Evolutionary conservation across 1,140 invertebrate genomes (phyloP), one percentile per base, ranked within the genome.

Genomic region (Hyles vespertilio): DNA sequence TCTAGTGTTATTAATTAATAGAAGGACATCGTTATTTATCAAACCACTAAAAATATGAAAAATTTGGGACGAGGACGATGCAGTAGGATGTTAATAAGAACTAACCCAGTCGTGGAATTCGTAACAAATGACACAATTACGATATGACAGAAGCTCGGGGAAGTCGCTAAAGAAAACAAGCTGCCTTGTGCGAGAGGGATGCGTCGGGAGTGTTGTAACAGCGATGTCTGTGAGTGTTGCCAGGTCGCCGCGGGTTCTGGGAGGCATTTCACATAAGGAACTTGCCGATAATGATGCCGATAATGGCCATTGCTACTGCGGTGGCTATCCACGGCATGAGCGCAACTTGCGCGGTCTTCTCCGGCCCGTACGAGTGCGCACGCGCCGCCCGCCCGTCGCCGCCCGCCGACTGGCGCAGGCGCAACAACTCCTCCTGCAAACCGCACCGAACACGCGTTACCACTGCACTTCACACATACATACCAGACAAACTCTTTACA

Each of bases 131-230:
- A 56, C 52, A 61, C 53, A 56, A 61, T 48, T 8, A 43, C 40
- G 47, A 36, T 45, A 60, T n/a, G 44, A 61, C 33, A 47, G 45
- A 49, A 65, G 58, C 50, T 49, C 49, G 52, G 56, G 43, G 48
- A 54, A 53, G 52, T 56, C 54, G 61, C 51, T 52, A 56, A 40
- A 55, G 22, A 67, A 67, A 61, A 48, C 61, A 70, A 96, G 88
- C 69, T 96, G 90, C 85, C 94, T 93, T 64, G 94, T 94, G 64
- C 96, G 89, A 73, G 94, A 93, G 95, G 81, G 51, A 85, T 80
- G 72, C 72, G 65, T 73, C 57, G 81, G 74, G 72, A 77, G 77
- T 76, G 71, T 72, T 75, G 64, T 72, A 72, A 74, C 72, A 74
- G 82, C 74, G 74, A 72, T 70, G 66, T 76, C 58, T 62, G 73